Evolutionary conservation across 2,888 invertebrate genomes (phyloP).

Genomic region (Cheiracanthium punctorium): DNA sequence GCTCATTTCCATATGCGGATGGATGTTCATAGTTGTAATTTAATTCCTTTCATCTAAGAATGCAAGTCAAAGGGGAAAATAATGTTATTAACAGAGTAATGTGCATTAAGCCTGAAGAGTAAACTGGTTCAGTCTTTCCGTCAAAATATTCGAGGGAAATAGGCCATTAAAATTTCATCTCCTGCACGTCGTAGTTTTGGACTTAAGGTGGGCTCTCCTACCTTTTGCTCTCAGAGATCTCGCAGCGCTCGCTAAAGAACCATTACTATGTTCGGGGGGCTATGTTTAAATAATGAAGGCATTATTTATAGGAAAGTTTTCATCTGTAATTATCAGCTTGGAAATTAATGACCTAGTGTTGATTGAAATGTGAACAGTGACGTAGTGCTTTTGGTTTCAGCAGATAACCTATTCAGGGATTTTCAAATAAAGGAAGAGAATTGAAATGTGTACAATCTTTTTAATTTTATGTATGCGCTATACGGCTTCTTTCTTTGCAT

Average conservation of each 20-base stretch:
- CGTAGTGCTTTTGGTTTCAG: too few relatives aligned
- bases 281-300: neutral
- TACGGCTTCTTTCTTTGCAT: too few relatives aligned
- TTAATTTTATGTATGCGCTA: too few relatives aligned
- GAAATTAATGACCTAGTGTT: too few relatives aligned
- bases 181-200: neutral
- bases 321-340: too few relatives aligned
- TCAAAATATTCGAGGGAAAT: slow-evolving; percentile 28
- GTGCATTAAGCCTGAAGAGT: slow-evolving; percentile 6
- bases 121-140: slow-evolving; percentile 24
- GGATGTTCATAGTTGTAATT: neutral
- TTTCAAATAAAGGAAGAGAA: too few relatives aligned
- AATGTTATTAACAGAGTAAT: slow-evolving; percentile 34
- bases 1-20: slow-evolving; percentile 28
- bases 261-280: neutral
- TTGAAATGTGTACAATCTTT: too few relatives aligned
- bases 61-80: neutral
- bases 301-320: neutral
- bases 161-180: slow-evolving; percentile 58
- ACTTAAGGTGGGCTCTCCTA: too few relatives aligned
- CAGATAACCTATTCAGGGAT: too few relatives aligned
- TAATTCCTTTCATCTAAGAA: neutral
- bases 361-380: too few relatives aligned
- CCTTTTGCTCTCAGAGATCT: too few relatives aligned
- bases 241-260: neutral